Percentiles rank a stretch among this genome's conserved stretches.
These are phyloP conservation scores for Liparis tanakae DNA, from an alignment of 2,797 vertebrate species.

Conservation along the genomic window DNA sequence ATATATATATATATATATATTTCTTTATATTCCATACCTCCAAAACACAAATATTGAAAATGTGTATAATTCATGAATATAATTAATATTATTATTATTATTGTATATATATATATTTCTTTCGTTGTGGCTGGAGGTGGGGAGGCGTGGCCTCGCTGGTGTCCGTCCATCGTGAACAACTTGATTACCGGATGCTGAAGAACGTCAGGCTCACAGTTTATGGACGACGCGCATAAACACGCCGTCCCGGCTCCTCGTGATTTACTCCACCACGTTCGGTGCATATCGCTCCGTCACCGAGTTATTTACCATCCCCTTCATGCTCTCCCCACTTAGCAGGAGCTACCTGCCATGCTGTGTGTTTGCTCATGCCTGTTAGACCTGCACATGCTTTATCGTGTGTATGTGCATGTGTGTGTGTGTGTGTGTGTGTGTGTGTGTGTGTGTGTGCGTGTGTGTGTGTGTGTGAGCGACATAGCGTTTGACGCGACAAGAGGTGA, in stretches of 20 bases:
- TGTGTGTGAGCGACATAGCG: constrained; percentile 50
- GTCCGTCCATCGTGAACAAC: constrained; percentile 35
- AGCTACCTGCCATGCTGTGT: constrained; percentile 59
- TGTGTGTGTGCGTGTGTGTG: constrained; percentile 29
- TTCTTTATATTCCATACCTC: no score
- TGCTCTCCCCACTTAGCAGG: constrained; percentile 56
- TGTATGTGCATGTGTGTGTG: constrained; percentile 18
- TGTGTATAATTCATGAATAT: no score
- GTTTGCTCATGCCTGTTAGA: constrained; percentile 35
- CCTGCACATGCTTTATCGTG: constrained; percentile 19
- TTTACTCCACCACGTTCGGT: constrained; percentile 63
- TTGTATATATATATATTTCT: no score
- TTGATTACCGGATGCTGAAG: constrained; percentile 70
- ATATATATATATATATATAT: no score
- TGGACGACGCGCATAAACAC: constrained; percentile 69
- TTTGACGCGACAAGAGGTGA: constrained; percentile 79
- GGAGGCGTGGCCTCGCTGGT: constrained; percentile 11
- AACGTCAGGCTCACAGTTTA: constrained; percentile 65
- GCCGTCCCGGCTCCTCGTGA: constrained; percentile 60
- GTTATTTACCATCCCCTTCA: constrained; percentile 71
- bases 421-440: constrained; percentile 38
- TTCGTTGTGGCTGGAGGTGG: no score
- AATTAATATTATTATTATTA: no score
- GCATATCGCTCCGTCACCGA: constrained; percentile 60
- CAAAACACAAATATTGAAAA: no score